Evolutionary conservation across 2,113 vertebrate genomes (phyloP).

Genomic region (Camelus bactrianus): DNA sequence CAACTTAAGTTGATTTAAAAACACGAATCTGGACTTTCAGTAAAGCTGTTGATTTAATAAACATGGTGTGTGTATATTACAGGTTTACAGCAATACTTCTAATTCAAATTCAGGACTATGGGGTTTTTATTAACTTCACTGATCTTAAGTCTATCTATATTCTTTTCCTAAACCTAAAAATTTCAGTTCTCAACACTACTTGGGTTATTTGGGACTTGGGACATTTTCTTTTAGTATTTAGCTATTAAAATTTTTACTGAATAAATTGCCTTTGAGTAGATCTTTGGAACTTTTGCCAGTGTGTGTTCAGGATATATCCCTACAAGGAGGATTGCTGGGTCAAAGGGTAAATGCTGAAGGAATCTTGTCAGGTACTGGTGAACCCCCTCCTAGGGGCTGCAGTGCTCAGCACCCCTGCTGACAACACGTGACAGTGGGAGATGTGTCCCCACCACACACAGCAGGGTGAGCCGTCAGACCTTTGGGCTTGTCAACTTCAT

Average conservation of each 20-base stretch:
- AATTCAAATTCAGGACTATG: not conserved
- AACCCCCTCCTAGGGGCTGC: rapidly evolving
- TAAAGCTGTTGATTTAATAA: not conserved
- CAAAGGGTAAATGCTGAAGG: not conserved
- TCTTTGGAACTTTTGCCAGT: not conserved
- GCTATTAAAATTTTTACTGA: not conserved
- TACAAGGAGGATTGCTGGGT: not conserved
- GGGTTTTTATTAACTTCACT: not conserved
- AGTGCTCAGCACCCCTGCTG: not conserved
- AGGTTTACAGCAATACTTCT: not conserved
- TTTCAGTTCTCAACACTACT: not conserved
- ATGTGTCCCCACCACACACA: not conserved
- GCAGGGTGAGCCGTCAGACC: not conserved
- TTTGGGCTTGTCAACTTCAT: not conserved
- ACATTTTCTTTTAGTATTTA: not conserved
- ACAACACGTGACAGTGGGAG: rapidly evolving
- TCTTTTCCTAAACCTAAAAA: not conserved
- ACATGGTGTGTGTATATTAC: not conserved
- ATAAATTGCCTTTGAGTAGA: not conserved
- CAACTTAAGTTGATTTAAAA: not conserved
- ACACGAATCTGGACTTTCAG: not conserved
- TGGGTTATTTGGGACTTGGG: not conserved
- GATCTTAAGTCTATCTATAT: not conserved
- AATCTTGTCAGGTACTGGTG: too few relatives aligned
- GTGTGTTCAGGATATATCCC: not conserved